Evolutionary conservation across 2,797 vertebrate genomes (phyloP).

Genomic region (Discoglossus pictus): DNA sequence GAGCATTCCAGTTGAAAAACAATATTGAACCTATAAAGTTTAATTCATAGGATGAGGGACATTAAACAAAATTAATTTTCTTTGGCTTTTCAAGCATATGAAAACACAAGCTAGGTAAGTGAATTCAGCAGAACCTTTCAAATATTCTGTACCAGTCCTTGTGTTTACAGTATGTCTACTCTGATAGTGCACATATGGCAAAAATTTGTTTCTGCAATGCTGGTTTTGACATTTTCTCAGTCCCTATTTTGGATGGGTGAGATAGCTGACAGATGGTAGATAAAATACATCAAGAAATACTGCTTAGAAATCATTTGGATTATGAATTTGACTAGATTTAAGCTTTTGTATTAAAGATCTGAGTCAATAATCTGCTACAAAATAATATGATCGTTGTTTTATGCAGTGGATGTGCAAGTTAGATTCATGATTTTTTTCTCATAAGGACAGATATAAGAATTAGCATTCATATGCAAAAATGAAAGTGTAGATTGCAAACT

Average conservation of each 20-base stretch:
- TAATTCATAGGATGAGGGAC: not conserved
- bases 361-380: too few relatives aligned
- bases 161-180: slow-evolving; percentile 25
- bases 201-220: slow-evolving; percentile 32
- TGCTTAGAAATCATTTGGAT: slow-evolving; percentile 36
- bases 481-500: too few relatives aligned
- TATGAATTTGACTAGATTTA: slow-evolving; percentile 32
- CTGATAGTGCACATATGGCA: slow-evolving; percentile 41
- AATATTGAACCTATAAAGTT: not conserved
- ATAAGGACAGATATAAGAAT: too few relatives aligned
- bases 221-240: slow-evolving; percentile 36
- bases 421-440: too few relatives aligned
- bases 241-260: slow-evolving; percentile 30
- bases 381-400: too few relatives aligned
- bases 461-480: too few relatives aligned
- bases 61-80: not conserved
- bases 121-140: slow-evolving; percentile 21
- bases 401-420: too few relatives aligned
- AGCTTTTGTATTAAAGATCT: slow-evolving; percentile 26
- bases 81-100: not conserved
- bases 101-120: slow-evolving; percentile 27
- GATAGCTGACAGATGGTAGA: slow-evolving; percentile 41
- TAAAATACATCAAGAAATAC: slow-evolving; percentile 22
- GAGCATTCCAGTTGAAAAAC: not conserved
- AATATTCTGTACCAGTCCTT: slow-evolving; percentile 36